Evolutionary conservation across 2,113 vertebrate genomes (phyloP), one percentile per base, ranked within the genome.

Genomic region (Eleginops maclovinus): DNA sequence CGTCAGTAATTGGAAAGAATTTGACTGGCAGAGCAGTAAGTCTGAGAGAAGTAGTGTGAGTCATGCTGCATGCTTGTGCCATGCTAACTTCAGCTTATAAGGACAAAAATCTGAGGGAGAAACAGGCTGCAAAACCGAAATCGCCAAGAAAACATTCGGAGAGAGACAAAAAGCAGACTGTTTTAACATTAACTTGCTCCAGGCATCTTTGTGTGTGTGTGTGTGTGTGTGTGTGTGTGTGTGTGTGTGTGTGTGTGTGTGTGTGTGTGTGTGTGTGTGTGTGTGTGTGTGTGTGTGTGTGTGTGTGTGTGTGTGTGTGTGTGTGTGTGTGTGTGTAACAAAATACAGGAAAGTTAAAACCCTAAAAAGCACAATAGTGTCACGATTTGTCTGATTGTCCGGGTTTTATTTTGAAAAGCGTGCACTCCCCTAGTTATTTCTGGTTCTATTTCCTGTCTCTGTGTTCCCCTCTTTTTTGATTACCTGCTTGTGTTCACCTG

Each of bases 51-150:
- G 40, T 9, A 2, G 55, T 53, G 58, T 86, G 83, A 86, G 82
- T 90, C 89, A 89, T 74, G 4, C 66, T 16, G 84, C 50, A 64
- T 54, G 88, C 31, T 58, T 71, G 78, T 72, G 59, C 77, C 68
- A 73, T n/a, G 49, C 65, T 72, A 56, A 88, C 84, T 74, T 91
- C 59, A 69, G 81, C 86, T 92, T 91, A 88, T 90, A 85, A 89
- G 87, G 86, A 88, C 75, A 91, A 61, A 84, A 84, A 54, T 79
- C 72, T 60, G 79, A 56, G 66, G 28, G 62, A 56, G 14, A 80
- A 73, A 58, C 0, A 19, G 54, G 53, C 41, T 54, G 22, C 1
- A 12, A 70, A 41, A 58, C 4, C 47, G 44, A 83, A 90, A 87
- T 65, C 14, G 3, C 71, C 43, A 76, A 77, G 73, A 87, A 84